Base-by-base conservation (phyloP, 2,888 invertebrate genomes). In the Brachyopa scutellaris region DNA sequence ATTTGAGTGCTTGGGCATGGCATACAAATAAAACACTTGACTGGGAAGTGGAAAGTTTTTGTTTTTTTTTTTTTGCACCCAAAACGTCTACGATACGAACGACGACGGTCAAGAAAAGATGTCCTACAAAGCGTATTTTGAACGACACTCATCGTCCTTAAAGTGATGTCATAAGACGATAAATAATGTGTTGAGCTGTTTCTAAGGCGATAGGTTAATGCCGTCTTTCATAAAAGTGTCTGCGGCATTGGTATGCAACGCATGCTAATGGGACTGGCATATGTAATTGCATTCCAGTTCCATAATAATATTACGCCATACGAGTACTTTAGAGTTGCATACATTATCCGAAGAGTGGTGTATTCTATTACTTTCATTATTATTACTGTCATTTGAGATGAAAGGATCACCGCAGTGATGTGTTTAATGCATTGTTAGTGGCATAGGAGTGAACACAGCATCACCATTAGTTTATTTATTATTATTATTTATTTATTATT, bases 1-100 rank as follows among this genome's bases (percentile, higher is more conserved):
- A 40, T 66, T 74, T 57, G 49, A 51, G 57, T 59, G 49, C 57
- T 42, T 57, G 23, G 45, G 55, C 64, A 64, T 73, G n/a, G n/a
- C 31, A 38, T 11, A 15, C 29, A 62, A 61, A 62, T 42, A 42
- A 40, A 49, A 11, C 42, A 23, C 70, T 51, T 9, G 51, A 19
- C 36, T 38, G 29, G 21, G 31, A 21, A 31, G 15, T 33, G 19
- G 17, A 29, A 29, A 47, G 11, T 21, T 49, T n/a, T n/a, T n/a
- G 7, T n/a, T 23, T 17, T 38, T 26, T 26, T 13, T 13, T n/a
- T 13, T 1, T 21, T n/a, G 3, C 6, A 45, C 11, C 11, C 9
- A 9, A 57, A 2, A 5, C 9, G 21, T 21, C 36, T 36, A 23
- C 23, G 38, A 23, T 36, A 23, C 23, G 38, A 23, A 53, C 33